phyloP scores from a whole-genome alignment of 2,797 vertebrate species.

The Ceryle rudis region DNA sequence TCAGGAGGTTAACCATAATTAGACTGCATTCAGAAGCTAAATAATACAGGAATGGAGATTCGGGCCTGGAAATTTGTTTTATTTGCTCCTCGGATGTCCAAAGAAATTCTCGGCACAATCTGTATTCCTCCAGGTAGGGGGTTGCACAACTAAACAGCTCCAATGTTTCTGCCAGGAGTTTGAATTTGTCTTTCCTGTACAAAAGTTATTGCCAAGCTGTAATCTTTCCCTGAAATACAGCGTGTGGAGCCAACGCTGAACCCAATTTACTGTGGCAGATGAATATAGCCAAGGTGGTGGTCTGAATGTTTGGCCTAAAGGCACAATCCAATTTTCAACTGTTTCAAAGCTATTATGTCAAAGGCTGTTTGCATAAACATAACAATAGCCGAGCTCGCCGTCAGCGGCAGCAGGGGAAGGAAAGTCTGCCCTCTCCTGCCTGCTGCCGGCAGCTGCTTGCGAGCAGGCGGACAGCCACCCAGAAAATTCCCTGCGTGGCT shows the following conservation, averaged over 20 bases:
- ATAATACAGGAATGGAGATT: constrained; percentile 59
- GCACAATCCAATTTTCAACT: constrained; percentile 88
- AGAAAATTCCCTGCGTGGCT: rapidly evolving
- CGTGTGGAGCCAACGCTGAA: constrained; percentile 69
- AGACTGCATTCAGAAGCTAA: constrained; percentile 67
- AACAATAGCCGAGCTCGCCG: constrained; percentile 70
- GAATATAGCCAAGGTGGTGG: constrained; percentile 84
- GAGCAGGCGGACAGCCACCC: neutral
- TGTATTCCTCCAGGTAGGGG: constrained; percentile 68
- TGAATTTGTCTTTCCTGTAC: constrained; percentile 75
- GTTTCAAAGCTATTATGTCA: constrained; percentile 87
- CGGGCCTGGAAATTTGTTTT: constrained; percentile 66
- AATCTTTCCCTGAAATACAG: constrained; percentile 75
- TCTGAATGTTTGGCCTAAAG: constrained; percentile 85
- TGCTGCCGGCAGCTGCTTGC: neutral
- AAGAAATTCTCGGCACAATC: constrained; percentile 67
- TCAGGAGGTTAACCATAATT: constrained; percentile 77
- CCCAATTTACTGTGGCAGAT: constrained; percentile 84
- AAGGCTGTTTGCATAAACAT: constrained; percentile 86
- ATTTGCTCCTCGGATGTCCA: constrained; percentile 59
- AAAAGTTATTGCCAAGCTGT: constrained; percentile 75
- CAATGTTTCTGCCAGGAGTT: constrained; percentile 69
- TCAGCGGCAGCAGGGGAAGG: constrained; percentile 44
- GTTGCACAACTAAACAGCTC: constrained; percentile 67
- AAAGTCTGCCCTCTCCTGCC: constrained; percentile 80